Evolutionary conservation across 2,113 vertebrate species (phyloP), one percentile per base, ranked within the genome.

Genomic region (Chaenogobius annularis): DNA sequence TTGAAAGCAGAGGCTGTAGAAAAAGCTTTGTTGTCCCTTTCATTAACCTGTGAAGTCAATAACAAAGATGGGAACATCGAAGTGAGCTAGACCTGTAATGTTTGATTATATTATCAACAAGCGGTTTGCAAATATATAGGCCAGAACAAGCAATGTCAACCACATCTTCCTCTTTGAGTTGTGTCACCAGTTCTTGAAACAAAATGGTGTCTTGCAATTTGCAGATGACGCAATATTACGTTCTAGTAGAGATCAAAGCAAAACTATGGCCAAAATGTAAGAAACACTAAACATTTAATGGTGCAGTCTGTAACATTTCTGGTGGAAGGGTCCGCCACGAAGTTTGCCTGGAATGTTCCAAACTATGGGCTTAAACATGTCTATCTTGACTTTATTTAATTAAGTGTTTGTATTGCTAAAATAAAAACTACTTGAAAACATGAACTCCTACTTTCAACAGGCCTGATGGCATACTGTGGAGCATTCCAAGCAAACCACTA

Each of bases 111-210:
- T 19, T 61, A 61, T 23, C 20, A 58, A 17, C 13, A 35, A 40
- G 1, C n/a, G 7, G 35, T 10, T 37, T 62, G 17, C 31, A 62
- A 26, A 72, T 80, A 81, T 86, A 85, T 20, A 50, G 47, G 83
- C 80, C 22, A 6, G 20, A 26, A 10, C 55, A 19, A 23, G 58
- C 58, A 35, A 14, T 44, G 47, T 43, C 6, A 20, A 50, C 77
- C 44, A 9, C 74, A 75, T 7, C 66, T 89, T 89, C 86, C 85
- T 83, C 58, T 59, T 82, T 85, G 69, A 50, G 37, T 63, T 77
- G 58, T 46, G 7, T 62, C 37, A 83, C 46, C 56, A 55, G 13
- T 62, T 64, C 10, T 87, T 63, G 58, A 40, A 54, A 78, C 73
- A 79, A 69, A 80, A 44, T 46, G 48, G 48, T 65, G 66, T 65